Evolutionary conservation across 2,888 invertebrate genomes (phyloP), one percentile per base, ranked within the genome.

Genomic region (Hybos culiciformis): DNA sequence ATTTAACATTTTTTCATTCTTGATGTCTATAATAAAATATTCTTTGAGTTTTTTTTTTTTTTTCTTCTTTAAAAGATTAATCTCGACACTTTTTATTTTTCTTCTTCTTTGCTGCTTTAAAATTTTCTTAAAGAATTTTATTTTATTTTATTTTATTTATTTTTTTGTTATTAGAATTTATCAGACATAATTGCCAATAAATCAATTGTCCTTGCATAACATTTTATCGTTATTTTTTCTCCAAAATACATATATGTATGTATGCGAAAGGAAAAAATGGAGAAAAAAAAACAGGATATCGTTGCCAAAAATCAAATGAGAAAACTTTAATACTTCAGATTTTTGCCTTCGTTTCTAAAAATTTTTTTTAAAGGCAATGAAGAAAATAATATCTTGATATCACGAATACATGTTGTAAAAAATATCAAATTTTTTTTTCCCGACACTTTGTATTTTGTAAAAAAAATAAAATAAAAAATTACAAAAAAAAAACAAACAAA

Each of bases 101-200:
- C 11, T 24, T 6, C 11, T 6, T 11, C 6, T 8, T 24, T 11
- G 24, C 6, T 8, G 24, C 7, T 8, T 8, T 8, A 24, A 8
- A 24, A 24, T 8, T 24, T 24, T 11, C 11, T 6, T 24, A 6
- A 24, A 24, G 11, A 24, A 24, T 24, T 24, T 24, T 24, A 8
- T 24, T 24, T 24, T 24, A 8, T 24, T 24, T 24, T 24, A 24
- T 24, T 24, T 24, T 24, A 24, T 24, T 24, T 24, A 8, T 8
- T 8, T 8, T 8, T 24, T n/a, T n/a, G n/a, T n/a, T n/a, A n/a
- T n/a, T n/a, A 33, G 36, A n/a, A 52, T 53, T 51, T 53, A 54
- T 53, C 53, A 52, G 46, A 47, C 49, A 51, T 52, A 54, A 54
- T 54, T 54, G 53, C 53, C 54, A 51, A 54, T 54, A 54, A 54